Conservation (phyloP, 2,113 vertebrate species). For the Potamarius usumacintae region DNA sequence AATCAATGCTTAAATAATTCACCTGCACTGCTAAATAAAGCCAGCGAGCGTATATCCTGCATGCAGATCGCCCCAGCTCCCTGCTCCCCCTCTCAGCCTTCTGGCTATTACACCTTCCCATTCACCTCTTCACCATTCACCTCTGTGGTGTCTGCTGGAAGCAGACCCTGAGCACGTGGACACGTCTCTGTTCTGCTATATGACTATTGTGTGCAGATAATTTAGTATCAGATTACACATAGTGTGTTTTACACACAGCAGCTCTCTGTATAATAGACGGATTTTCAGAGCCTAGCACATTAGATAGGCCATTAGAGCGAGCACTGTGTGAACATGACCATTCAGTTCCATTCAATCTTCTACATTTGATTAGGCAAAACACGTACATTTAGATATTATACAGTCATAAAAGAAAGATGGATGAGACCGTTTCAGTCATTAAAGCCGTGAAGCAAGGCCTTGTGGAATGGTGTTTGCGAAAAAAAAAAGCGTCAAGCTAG, state of each 20-base stretch:
- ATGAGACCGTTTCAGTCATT: not conserved
- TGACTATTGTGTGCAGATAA: constrained; percentile 16
- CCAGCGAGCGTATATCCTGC: constrained; percentile 47
- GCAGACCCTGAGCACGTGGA: constrained; percentile 12
- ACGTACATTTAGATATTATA: not conserved
- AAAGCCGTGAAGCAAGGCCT: not conserved
- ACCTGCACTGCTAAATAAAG: constrained; percentile 64
- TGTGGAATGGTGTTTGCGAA: not conserved
- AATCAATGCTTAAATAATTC: constrained; percentile 64
- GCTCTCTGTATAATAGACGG: constrained; percentile 12
- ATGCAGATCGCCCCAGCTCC: constrained; percentile 41
- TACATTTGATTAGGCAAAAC: constrained; percentile 22
- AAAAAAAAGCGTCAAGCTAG: not conserved
- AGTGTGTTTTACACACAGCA: constrained; percentile 32
- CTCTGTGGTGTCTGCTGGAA: not conserved
- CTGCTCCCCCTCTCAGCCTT: constrained; percentile 25
- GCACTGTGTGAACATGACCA: constrained; percentile 8
- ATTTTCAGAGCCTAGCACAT: constrained; percentile 26
- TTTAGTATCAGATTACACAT: constrained; percentile 33
- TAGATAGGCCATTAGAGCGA: constrained; percentile 22
- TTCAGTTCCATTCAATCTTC: not conserved
- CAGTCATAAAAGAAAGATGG: not conserved
- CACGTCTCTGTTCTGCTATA: not conserved
- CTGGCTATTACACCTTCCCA: constrained; percentile 39
- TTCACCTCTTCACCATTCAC: constrained; percentile 35